Evolutionary conservation across 2,113 vertebrate genomes (phyloP).

Genomic region (Syngnathus scovelli): DNA sequence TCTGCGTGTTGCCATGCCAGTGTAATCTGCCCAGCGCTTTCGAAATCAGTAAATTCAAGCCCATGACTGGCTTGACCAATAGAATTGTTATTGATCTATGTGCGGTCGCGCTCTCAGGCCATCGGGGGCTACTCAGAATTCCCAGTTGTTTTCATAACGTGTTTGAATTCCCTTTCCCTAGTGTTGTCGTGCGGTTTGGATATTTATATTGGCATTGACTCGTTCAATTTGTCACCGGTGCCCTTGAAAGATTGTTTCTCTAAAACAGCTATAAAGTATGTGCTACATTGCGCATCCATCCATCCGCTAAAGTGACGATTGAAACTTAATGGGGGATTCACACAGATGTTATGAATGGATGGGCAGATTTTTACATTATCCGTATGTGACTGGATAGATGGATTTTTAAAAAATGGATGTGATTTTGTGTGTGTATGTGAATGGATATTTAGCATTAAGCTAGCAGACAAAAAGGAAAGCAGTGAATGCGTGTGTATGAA

Average conservation of each 20-base stretch:
- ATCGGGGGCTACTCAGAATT: constrained; percentile 30
- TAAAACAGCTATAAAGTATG: neutral
- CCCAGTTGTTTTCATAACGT: neutral
- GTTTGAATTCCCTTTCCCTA: neutral
- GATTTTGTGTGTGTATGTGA: too few relatives aligned
- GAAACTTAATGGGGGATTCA: too few relatives aligned
- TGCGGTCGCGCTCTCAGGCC: constrained; percentile 58
- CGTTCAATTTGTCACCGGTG: neutral
- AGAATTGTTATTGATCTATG: constrained; percentile 64
- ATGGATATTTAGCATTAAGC: too few relatives aligned
- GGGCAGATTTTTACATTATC: neutral
- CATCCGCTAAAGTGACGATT: too few relatives aligned
- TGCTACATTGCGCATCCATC: neutral
- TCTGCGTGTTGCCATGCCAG: neutral
- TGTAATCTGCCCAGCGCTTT: neutral
- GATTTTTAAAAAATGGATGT: neutral
- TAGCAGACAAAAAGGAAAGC: neutral
- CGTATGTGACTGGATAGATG: neutral
- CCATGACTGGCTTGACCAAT: constrained; percentile 44
- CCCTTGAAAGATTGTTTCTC: neutral
- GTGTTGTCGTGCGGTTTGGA: neutral
- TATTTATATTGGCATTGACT: neutral
- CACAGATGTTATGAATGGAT: neutral
- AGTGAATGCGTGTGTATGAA: neutral
- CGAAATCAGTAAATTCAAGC: neutral